Percentiles rank a stretch among this genome's conserved stretches.
Evolutionary conservation across 2,113 vertebrate species (phyloP).

Genomic region (Indicator maculatus): DNA sequence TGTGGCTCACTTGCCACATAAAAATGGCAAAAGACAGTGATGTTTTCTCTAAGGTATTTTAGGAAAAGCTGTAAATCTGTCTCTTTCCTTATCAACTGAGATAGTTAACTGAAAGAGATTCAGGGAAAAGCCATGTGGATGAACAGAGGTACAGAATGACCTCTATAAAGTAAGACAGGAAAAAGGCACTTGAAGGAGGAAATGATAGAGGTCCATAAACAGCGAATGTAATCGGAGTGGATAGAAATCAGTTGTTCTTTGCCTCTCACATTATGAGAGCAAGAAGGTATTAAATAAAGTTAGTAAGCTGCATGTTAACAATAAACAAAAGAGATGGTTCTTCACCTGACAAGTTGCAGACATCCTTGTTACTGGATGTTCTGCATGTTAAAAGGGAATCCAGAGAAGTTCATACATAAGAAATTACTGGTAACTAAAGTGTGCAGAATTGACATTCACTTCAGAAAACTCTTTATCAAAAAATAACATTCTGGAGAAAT

Average conservation of each 20-base stretch:
- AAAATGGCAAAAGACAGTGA: neutral
- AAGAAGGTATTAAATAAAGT: neutral
- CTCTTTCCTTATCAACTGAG: neutral
- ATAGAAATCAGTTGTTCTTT: neutral
- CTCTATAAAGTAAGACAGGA: neutral
- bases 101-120: neutral
- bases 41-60: neutral
- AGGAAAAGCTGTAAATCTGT: neutral
- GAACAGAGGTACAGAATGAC: neutral
- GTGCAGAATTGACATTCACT: neutral
- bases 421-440: neutral
- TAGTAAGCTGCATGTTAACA: neutral
- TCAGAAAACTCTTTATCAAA: neutral
- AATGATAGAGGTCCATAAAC: neutral
- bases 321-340: neutral
- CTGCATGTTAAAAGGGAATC: neutral
- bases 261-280: neutral
- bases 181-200: neutral
- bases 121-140: neutral
- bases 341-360: neutral
- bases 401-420: neutral
- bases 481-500: neutral
- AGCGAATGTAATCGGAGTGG: neutral
- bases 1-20: neutral
- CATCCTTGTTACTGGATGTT: neutral